Base-by-base conservation (phyloP, 2,888 invertebrate species). In the Drosophila anomalipes region DNA sequence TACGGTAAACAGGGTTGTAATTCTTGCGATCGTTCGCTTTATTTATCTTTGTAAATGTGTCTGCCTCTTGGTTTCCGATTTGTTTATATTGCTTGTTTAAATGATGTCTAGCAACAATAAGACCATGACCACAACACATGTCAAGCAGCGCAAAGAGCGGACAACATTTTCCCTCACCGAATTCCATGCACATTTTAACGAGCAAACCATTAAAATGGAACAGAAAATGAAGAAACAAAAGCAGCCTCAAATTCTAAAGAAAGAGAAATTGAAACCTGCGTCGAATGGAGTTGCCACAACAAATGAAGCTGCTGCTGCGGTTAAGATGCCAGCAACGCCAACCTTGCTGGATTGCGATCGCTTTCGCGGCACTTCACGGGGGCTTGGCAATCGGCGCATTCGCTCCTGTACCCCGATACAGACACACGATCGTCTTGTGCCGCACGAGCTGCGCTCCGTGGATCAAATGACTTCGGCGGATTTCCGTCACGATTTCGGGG, bases 391-490 rank as follows among this genome's bases (percentile, higher is more conserved):
- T 6, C 41, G 44, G 0, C 41, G 16, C 16, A 59, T 71, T 0
- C 37, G 49, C 10, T 32, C 44, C 0, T 62, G 61, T 35, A 35
- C 59, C 14, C 47, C 65, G 0, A 22, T 83, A 2, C 28, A 59
- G 0, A 81, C 68, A 12, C 84, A 87, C 0, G 33, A 51, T 0
- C 70, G 70, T 9, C 0, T 3, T 0, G 70, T 78, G 19, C 83
- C 90, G 1, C 49, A 3, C 0, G 81, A 89, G 53, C 62, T 89
- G 22, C 7, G 49, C 10, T 3, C 51, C 1, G 83, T 92, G 32
- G 82, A 92, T 16, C 44, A 59, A 26, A 92, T 92, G 91, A 92
- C 91, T 9, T 92, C 91, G 0, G 80, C 89, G 0, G 91, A 92
- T 5, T 92, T 92, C 28, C 89, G 86, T n/a, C 51, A 70, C 2